phyloP scores from a whole-genome alignment of 2,113 vertebrate genomes.

The Alethe diademata region DNA sequence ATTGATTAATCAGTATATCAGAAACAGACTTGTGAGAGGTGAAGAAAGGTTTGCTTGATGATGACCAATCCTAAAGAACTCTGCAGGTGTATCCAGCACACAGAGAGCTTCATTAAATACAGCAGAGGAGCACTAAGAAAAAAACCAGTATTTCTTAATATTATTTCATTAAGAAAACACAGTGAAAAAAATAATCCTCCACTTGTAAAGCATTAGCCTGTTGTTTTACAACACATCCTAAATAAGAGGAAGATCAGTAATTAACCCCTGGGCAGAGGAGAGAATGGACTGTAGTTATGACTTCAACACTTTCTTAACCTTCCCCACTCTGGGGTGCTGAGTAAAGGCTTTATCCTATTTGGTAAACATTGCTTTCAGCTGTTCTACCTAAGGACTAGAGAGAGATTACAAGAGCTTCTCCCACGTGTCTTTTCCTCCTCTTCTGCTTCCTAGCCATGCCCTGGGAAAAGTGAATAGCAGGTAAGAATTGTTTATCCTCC shows the following conservation, averaged over 20 bases:
- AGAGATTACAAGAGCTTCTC: not conserved
- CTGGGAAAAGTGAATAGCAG: not conserved
- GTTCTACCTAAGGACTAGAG: not conserved
- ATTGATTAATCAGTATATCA: slow-evolving; percentile 74
- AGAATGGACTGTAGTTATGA: not conserved
- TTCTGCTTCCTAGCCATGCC: not conserved
- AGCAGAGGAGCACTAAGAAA: not conserved
- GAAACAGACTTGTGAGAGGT: slow-evolving; percentile 27
- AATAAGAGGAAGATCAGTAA: not conserved
- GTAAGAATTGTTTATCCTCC: not conserved
- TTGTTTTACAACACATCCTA: not conserved
- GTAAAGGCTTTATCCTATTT: not conserved
- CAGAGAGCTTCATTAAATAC: not conserved
- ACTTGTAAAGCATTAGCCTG: not conserved
- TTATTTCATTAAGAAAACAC: not conserved
- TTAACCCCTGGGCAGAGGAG: not conserved
- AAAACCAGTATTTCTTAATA: not conserved
- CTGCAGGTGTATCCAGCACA: not conserved
- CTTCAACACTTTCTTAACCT: not conserved
- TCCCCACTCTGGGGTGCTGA: not conserved
- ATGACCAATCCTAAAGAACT: slow-evolving; percentile 9
- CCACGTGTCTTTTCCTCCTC: not conserved
- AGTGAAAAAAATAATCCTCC: not conserved
- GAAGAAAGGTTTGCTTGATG: slow-evolving; percentile 11
- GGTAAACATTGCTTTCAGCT: not conserved